Percentiles rank a stretch among this genome's conserved stretches.
Conservation (phyloP, 2,888 invertebrate species). For the Lepidocyrtoides sp. region DNA sequence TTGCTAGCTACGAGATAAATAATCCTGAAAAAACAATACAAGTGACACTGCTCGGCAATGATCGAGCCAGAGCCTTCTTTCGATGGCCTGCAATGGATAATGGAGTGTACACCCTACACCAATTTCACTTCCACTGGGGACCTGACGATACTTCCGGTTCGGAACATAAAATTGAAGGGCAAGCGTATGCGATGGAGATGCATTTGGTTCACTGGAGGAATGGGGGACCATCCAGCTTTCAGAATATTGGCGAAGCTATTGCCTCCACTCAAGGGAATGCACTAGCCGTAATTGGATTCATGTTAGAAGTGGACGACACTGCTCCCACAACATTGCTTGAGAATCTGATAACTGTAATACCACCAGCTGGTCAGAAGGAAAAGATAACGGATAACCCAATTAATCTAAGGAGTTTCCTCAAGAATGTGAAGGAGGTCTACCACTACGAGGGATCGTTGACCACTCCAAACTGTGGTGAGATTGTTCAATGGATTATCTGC, state of each 20-base stretch:
- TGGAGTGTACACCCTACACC: background rate
- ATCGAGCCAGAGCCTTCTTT: background rate
- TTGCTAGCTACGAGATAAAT: background rate
- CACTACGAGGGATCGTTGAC: conserved; percentile 54
- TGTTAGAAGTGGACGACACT: background rate
- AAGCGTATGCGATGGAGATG: conserved; percentile 7
- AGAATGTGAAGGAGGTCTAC: background rate
- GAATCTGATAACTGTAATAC: background rate
- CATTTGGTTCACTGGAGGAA: conserved; percentile 39
- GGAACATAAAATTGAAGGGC: conserved; percentile 18
- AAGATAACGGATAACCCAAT: background rate
- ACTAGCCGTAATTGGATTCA: background rate
- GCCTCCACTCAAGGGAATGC: conserved; percentile 6
- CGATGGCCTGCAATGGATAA: background rate
- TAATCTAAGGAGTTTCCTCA: background rate
- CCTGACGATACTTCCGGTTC: background rate
- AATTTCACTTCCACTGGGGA: conserved; percentile 57
- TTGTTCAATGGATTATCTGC: conserved; percentile 34
- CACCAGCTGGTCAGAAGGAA: background rate
- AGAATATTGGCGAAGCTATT: background rate
- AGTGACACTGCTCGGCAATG: too few species aligned
- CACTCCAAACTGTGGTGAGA: conserved; percentile 34
- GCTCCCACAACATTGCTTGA: background rate
- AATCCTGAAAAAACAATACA: background rate
- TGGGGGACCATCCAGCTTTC: background rate